phyloP scores from a whole-genome alignment of 2,888 invertebrate genomes.

The Mellilla xanthometata region DNA sequence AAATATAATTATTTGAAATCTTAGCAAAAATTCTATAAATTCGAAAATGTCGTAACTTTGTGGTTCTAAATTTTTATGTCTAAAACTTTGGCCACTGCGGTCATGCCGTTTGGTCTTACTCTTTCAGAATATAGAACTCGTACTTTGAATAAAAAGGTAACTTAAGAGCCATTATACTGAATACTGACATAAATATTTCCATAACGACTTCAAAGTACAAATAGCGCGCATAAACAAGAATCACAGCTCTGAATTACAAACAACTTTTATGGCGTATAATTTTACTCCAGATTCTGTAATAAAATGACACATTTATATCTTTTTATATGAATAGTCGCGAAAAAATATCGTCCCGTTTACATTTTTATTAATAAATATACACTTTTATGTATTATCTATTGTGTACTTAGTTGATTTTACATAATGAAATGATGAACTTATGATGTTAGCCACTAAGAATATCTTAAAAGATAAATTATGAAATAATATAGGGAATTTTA shows the following conservation, averaged over 20 bases:
- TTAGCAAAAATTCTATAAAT: too few relatives aligned
- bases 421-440: constrained; percentile 43
- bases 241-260: constrained; percentile 3
- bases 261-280: constrained; percentile 3
- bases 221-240: constrained; percentile 4
- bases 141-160: too few relatives aligned
- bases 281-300: constrained; percentile 12
- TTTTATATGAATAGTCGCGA: constrained; percentile 21
- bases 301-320: constrained; percentile 25
- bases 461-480: constrained; percentile 34
- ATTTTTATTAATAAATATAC: constrained; percentile 56
- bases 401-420: constrained; percentile 34
- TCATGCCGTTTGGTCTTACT: too few relatives aligned
- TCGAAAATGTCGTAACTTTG: too few relatives aligned
- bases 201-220: constrained; percentile 5
- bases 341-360: constrained; percentile 57
- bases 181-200: neutral
- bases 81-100: too few relatives aligned
- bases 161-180: too few relatives aligned
- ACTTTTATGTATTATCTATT: constrained; percentile 35
- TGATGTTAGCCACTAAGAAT: constrained; percentile 37
- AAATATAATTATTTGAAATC: too few relatives aligned
- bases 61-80: too few relatives aligned
- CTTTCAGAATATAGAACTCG: too few relatives aligned
- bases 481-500: constrained; percentile 43